Evolutionary conservation across 2,888 invertebrate genomes (phyloP).

Genomic region (Colletes collaris): DNA sequence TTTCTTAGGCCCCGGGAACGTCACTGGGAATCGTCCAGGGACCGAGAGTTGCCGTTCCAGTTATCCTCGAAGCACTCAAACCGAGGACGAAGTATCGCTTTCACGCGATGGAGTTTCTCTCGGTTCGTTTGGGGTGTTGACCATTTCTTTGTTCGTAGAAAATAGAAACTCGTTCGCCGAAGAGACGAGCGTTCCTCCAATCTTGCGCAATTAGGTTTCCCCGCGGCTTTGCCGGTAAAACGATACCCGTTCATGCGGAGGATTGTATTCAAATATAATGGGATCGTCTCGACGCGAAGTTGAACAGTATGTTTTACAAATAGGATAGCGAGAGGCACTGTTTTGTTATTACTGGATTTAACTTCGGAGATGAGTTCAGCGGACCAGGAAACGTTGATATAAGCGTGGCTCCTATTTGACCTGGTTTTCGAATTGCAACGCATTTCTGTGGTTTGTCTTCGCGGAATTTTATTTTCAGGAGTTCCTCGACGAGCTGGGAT

Average conservation of each 20-base stretch:
- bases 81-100: slow-evolving; percentile 40
- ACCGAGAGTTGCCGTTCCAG: slow-evolving; percentile 18
- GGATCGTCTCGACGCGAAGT: too few species aligned
- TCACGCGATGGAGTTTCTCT: slow-evolving; percentile 30
- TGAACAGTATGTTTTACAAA: too few species aligned
- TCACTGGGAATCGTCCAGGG: slow-evolving; percentile 44
- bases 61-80: slow-evolving; percentile 41
- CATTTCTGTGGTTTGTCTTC: too few species aligned
- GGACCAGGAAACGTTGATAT: too few species aligned
- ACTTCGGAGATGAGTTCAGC: too few species aligned
- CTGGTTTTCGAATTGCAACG: too few species aligned
- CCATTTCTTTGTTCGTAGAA: slow-evolving; percentile 1
- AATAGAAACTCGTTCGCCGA: slow-evolving; percentile 20
- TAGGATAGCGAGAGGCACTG: too few species aligned
- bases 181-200: slow-evolving; percentile 23
- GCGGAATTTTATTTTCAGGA: too few species aligned
- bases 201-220: slow-evolving; percentile 27
- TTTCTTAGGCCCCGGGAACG: slow-evolving; percentile 38
- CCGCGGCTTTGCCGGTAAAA: background rate
- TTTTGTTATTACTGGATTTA: too few species aligned
- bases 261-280: too few species aligned
- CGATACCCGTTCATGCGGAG: background rate
- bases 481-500: too few species aligned
- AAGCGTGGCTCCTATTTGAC: too few species aligned
- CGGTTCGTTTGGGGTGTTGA: slow-evolving; percentile 24